Conservation (phyloP, 2,113 vertebrate species). For the Hypomesus transpacificus region DNA sequence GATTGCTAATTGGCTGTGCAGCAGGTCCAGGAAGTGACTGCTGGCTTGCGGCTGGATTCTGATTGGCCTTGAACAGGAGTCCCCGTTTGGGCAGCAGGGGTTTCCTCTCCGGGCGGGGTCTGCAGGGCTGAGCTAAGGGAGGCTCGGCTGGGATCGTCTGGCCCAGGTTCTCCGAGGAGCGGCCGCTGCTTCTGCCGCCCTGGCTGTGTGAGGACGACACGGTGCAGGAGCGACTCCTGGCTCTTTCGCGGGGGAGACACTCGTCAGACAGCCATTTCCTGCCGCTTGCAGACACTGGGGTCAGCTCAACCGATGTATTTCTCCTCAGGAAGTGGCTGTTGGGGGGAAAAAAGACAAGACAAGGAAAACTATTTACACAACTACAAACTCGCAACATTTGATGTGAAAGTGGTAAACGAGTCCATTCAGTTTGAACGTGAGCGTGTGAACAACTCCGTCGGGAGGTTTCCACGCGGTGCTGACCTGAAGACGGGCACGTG, state of each 20-base stretch:
- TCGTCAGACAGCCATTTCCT: conserved; percentile 71
- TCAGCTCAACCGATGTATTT: conserved; percentile 65
- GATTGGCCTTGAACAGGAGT: conserved; percentile 55
- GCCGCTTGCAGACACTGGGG: conserved; percentile 45
- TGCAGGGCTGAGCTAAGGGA: conserved; percentile 23
- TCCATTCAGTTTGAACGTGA: background rate
- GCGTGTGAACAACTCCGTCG: background rate
- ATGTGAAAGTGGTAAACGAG: too few relatives aligned
- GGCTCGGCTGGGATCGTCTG: conserved; percentile 14
- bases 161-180: conserved; percentile 43
- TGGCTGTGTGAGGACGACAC: conserved; percentile 50
- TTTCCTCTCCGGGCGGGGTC: conserved; percentile 55
- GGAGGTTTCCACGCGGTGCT: conserved; percentile 7
- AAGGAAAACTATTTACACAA: background rate
- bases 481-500: conserved; percentile 71
- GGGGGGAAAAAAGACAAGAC: conserved; percentile 10
- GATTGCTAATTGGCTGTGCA: conserved; percentile 34
- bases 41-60: conserved; percentile 20
- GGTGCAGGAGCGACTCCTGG: conserved; percentile 58
- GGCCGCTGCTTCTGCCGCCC: conserved; percentile 15
- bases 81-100: conserved; percentile 56
- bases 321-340: conserved; percentile 75
- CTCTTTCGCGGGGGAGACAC: conserved; percentile 61
- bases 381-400: too few relatives aligned
- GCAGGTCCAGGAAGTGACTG: conserved; percentile 38